Percentiles rank a stretch among this genome's conserved stretches.
Evolutionary conservation across 2,797 vertebrate species (phyloP).

Genomic region (Cetoscarus ocellatus): DNA sequence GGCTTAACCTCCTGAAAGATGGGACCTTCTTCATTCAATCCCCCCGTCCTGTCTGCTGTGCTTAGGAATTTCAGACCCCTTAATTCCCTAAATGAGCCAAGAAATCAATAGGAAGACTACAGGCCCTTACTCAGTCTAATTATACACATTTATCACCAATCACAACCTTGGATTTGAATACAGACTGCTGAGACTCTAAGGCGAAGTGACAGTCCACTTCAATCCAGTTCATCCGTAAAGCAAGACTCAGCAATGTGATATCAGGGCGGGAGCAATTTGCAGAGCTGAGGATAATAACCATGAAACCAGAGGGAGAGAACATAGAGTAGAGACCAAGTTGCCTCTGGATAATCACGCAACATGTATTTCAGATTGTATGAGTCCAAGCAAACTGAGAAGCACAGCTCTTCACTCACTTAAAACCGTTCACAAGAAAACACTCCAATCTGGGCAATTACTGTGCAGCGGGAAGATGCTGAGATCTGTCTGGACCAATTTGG

Average conservation of each 20-base stretch:
- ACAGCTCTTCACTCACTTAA: conserved; percentile 5
- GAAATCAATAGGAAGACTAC: conserved; percentile 70
- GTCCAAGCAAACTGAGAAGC: conserved; percentile 1
- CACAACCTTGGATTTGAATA: conserved; percentile 55
- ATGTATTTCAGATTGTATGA: conserved; percentile 28
- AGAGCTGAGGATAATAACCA: conserved; percentile 35
- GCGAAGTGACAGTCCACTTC: conserved; percentile 56
- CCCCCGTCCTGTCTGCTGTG: conserved; percentile 56
- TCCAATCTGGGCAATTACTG: conserved; percentile 48
- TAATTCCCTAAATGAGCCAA: conserved; percentile 77
- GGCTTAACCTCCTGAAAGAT: conserved; percentile 36
- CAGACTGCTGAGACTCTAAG: conserved; percentile 28
- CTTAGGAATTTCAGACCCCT: conserved; percentile 69
- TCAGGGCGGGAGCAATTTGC: conserved; percentile 47
- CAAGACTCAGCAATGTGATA: conserved; percentile 60
- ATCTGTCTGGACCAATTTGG: conserved; percentile 16
- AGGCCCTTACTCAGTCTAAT: conserved; percentile 76
- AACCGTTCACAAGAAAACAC: conserved; percentile 32
- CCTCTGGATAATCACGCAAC: conserved; percentile 41
- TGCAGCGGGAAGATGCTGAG: conserved; percentile 13
- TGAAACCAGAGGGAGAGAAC: conserved; percentile 29
- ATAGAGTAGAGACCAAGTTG: conserved; percentile 10
- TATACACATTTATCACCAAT: conserved; percentile 77
- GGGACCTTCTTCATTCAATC: conserved; percentile 51
- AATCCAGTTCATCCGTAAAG: conserved; percentile 47